Evolutionary conservation across 1,140 invertebrate genomes (phyloP), one percentile per base, ranked within the genome.

Genomic region (Trialeurodes vaporariorum): DNA sequence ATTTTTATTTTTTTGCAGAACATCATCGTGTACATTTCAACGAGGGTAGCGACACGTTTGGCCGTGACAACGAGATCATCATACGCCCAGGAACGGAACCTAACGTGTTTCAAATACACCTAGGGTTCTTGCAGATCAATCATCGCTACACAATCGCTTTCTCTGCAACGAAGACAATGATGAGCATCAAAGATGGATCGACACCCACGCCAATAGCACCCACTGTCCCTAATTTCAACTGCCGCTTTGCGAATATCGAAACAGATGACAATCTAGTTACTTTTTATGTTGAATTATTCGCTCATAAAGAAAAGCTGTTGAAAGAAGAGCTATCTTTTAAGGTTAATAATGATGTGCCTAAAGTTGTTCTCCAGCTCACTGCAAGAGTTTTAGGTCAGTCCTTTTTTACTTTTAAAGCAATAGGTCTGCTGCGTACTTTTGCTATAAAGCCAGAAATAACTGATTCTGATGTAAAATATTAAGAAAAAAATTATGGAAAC

Each of bases 261-360:
- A 75, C 75, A 49, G 71, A 72, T 22, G 75, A 76, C 21, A 71
- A 72, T 65, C 74, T 74, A 62, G 72, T 75, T n/a, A 76, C 67
- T 73, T 74, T 65, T 74, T 80, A 79, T 68, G 70, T 83, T 49
- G 81, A 82, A 66, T 74, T 83, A 61, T 74, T 81, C 58, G 81
- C 80, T n/a, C 77, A 81, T 64, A 81, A 80, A 69, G 81, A 83
- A 68, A 81, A 81, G 63, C 73, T 82, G 59, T 64, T 83, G 40
- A 80, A 79, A 24, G 81, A 83, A 68, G 73, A 77, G 27, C 61
- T 83, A 59, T 78, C 77, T 64, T 74, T 79, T 61, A 76, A 80
- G 21, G 69, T 81, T 1, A 79, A 81, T 65, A 74, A 77, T 70
- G 76, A 76, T 40, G 68, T 75, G 64, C 66, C 77, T 9, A 76